These are phyloP conservation scores for Lithosia quadra DNA, from an alignment of 2,888 invertebrate genomes.

Conservation along the genomic window DNA sequence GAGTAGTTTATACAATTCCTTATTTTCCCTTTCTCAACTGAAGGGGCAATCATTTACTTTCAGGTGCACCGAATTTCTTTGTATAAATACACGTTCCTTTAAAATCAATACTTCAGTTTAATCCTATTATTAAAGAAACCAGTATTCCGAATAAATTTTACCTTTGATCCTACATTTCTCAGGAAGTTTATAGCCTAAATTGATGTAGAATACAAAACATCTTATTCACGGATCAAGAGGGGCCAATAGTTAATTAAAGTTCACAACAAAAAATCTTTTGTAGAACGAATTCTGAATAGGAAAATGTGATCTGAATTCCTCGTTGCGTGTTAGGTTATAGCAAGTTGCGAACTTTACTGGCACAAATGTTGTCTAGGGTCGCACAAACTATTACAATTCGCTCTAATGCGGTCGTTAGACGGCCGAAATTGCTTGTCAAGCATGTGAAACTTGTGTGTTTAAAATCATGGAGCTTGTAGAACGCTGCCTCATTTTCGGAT, in stretches of 20 bases:
- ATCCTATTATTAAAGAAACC: background rate
- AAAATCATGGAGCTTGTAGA: background rate
- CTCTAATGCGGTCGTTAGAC: conserved; percentile 18
- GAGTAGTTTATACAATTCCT: background rate
- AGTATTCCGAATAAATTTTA: background rate
- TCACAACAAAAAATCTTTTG: conserved; percentile 15
- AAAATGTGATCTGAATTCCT: conserved; percentile 18
- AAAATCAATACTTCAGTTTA: background rate
- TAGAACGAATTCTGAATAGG: conserved; percentile 12
- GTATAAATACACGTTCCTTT: background rate
- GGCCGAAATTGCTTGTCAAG: conserved; percentile 19
- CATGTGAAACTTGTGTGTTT: conserved; percentile 18
- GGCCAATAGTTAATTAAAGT: conserved; percentile 17
- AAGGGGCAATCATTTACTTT: background rate
- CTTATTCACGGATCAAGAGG: conserved; percentile 2
- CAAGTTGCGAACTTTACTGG: conserved; percentile 12
- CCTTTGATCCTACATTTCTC: background rate
- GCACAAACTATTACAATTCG: conserved; percentile 14
- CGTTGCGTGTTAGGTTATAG: conserved; percentile 14
- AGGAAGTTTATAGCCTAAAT: conserved; percentile 2
- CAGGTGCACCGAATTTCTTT: background rate
- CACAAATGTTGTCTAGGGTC: conserved; percentile 17
- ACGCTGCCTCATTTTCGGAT: background rate
- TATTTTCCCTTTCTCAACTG: background rate
- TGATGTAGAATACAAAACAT: conserved; percentile 12